Percentiles rank a stretch among this genome's conserved stretches.
phyloP scores from a whole-genome alignment of 2,888 invertebrate genomes.

The Dendrolimus houi region DNA sequence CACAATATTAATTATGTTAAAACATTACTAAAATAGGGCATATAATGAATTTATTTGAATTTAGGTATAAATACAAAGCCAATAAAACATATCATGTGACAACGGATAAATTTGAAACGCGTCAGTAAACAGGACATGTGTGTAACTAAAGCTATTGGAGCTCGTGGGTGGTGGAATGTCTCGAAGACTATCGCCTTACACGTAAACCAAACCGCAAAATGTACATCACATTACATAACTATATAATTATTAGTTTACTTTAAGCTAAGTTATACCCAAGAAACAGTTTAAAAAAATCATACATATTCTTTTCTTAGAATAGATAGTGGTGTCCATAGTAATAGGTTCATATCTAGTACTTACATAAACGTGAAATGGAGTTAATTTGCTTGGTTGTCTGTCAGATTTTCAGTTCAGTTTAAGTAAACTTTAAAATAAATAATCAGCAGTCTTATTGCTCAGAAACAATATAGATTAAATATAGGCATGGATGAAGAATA shows the following conservation, averaged over 20 bases:
- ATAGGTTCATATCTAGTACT: too few relatives aligned
- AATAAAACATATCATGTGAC: slow-evolving; percentile 31
- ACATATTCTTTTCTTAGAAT: too few relatives aligned
- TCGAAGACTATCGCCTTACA: slow-evolving; percentile 41
- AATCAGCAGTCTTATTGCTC: too few relatives aligned
- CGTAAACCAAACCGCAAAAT: slow-evolving; percentile 40
- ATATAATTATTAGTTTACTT: not conserved
- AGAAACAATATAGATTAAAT: too few relatives aligned
- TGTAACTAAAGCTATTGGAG: slow-evolving; percentile 37
- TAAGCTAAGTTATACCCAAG: too few relatives aligned
- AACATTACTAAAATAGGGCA: not conserved
- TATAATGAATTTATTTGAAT: not conserved
- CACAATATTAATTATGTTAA: not conserved
- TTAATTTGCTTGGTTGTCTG: too few relatives aligned
- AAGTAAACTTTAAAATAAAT: too few relatives aligned
- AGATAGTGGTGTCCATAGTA: too few relatives aligned
- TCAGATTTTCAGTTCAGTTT: too few relatives aligned
- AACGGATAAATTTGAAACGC: slow-evolving; percentile 50
- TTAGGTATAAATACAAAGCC: not conserved
- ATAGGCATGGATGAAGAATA: too few relatives aligned
- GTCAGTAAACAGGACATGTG: slow-evolving; percentile 43
- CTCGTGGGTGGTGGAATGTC: slow-evolving; percentile 44
- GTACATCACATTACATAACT: slow-evolving; percentile 32
- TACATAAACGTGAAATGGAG: too few relatives aligned
- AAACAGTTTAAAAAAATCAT: too few relatives aligned